phyloP scores from a whole-genome alignment of 2,113 vertebrate species.

The Scophthalmus maximus region DNA sequence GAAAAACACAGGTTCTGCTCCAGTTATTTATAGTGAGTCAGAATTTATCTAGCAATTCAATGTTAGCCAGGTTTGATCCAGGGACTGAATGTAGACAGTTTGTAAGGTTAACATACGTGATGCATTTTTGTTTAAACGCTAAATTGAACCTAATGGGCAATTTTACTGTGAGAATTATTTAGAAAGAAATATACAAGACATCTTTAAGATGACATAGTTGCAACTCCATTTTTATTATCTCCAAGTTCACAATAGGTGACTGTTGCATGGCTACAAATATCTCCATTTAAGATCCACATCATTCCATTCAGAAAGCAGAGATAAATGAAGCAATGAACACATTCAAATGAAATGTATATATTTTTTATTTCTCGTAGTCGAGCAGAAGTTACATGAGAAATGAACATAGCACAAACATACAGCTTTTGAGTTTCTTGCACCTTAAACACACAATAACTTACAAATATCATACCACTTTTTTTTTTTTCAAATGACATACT shows the following conservation, averaged over 20 bases:
- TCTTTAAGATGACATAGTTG: too few species aligned
- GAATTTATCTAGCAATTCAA: neutral
- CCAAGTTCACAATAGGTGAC: too few species aligned
- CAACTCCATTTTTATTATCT: too few species aligned
- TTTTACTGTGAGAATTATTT: too few species aligned
- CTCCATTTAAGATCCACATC: neutral
- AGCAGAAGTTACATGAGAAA: too few species aligned
- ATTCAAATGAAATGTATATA: too few species aligned
- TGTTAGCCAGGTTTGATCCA: neutral
- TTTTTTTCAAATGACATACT: conserved; percentile 7
- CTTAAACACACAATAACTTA: neutral
- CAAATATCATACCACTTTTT: neutral
- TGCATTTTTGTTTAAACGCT: too few species aligned
- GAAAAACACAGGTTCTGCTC: neutral
- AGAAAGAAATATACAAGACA: too few species aligned
- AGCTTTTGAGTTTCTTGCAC: neutral
- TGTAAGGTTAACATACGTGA: too few species aligned
- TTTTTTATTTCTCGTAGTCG: conserved; percentile 20
- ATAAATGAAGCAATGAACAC: neutral
- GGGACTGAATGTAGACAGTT: too few species aligned
- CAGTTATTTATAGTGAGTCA: neutral
- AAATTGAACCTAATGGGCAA: too few species aligned
- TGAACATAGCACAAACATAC: neutral
- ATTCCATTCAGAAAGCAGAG: neutral
- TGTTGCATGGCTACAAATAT: neutral